phyloP scores from a whole-genome alignment of 1,140 invertebrate genomes.

The Onthophagus taurus region DNA sequence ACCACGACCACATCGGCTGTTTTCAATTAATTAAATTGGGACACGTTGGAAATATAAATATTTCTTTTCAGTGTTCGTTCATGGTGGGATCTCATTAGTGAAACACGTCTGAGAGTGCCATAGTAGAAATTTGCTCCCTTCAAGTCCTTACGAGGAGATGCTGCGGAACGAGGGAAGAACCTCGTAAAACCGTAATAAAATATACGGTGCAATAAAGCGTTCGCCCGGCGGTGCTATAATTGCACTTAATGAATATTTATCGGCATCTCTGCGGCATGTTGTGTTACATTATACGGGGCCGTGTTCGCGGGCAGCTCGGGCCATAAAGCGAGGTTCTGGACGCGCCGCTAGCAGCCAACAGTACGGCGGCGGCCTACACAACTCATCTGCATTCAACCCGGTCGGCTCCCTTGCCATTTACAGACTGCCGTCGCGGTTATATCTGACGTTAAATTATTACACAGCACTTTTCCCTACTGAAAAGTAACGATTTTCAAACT shows the following conservation, averaged over 20 bases:
- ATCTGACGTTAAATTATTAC: constrained; percentile 26
- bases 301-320: constrained; percentile 24
- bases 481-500: constrained; percentile 29
- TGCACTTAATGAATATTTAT: constrained; percentile 38
- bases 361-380: constrained; percentile 17
- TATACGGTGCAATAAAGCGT: constrained; percentile 36
- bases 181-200: constrained; percentile 36
- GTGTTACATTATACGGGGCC: constrained; percentile 30
- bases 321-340: constrained; percentile 24
- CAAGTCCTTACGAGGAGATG: too few species aligned
- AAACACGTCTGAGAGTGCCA: too few species aligned
- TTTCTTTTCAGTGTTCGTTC: too few species aligned
- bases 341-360: neutral
- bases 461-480: constrained; percentile 21
- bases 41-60: too few species aligned
- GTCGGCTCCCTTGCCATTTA: constrained; percentile 30
- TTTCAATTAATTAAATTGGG: too few species aligned
- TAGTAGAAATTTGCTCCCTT: too few species aligned
- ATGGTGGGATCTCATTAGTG: too few species aligned
- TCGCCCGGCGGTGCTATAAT: constrained; percentile 36
- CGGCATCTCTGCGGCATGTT: constrained; percentile 30
- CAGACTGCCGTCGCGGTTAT: constrained; percentile 27
- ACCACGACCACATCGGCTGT: too few species aligned
- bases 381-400: constrained; percentile 31
- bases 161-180: too few species aligned